phyloP scores from a whole-genome alignment of 2,888 invertebrate genomes.

The Andrena fulva region DNA sequence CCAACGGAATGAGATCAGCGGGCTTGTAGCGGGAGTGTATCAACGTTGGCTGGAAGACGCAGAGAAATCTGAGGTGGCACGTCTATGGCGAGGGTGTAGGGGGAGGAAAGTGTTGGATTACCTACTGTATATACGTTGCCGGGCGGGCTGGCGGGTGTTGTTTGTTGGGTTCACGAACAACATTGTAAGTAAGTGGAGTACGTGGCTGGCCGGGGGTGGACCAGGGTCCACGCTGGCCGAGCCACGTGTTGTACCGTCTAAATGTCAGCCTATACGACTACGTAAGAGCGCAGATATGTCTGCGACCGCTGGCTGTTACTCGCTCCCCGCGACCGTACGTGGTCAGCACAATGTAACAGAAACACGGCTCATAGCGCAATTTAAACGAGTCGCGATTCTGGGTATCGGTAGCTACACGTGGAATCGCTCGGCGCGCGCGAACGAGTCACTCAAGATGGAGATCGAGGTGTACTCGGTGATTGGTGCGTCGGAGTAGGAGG shows the following conservation, averaged over 20 bases:
- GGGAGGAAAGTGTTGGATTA: constrained; percentile 67
- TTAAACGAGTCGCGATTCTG: constrained; percentile 65
- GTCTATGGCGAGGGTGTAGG: constrained; percentile 12
- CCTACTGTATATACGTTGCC: constrained; percentile 58
- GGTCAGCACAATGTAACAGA: constrained; percentile 68
- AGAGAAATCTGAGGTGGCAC: constrained; percentile 66
- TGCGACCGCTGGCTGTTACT: constrained; percentile 19
- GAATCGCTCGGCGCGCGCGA: constrained; percentile 14
- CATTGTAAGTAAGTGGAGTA: constrained; percentile 75
- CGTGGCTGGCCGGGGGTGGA: constrained; percentile 23
- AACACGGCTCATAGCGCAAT: constrained; percentile 59
- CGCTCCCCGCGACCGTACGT: constrained; percentile 37
- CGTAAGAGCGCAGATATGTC: constrained; percentile 49
- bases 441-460: constrained; percentile 14
- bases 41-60: constrained; percentile 60
- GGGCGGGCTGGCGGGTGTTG: constrained; percentile 60
- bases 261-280: constrained; percentile 36
- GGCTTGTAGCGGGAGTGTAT: constrained; percentile 59
- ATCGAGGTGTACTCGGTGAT: constrained; percentile 6
- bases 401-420: constrained; percentile 56
- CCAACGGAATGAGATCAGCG: constrained; percentile 63
- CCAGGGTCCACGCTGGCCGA: constrained; percentile 9
- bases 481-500: not conserved
- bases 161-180: constrained; percentile 71
- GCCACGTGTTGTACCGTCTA: constrained; percentile 68